Evolutionary conservation across 2,113 vertebrate species (phyloP).

Genomic region (Vanacampus margaritifer): DNA sequence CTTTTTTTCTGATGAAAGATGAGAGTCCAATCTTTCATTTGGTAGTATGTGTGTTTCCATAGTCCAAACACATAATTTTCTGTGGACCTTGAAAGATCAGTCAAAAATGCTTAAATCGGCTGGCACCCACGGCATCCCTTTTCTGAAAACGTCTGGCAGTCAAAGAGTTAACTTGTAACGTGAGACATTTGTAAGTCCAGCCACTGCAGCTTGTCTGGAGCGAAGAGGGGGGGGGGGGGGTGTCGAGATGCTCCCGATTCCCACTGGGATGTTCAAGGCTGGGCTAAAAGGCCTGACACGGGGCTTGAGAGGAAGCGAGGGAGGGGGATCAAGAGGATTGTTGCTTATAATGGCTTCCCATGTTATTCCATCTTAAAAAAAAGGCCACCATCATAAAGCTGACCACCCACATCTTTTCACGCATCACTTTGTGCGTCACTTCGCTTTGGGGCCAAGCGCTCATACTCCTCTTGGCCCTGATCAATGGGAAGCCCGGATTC

Average conservation of each 20-base stretch:
- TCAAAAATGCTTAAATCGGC: too few species aligned
- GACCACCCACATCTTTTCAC: slow-evolving; percentile 37
- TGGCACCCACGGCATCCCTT: too few species aligned
- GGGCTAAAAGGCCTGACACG: slow-evolving; percentile 45
- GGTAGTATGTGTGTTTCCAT: too few species aligned
- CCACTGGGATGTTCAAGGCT: slow-evolving; percentile 22
- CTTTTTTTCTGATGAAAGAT: too few species aligned
- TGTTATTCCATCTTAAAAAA: slow-evolving; percentile 13
- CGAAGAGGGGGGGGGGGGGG: slow-evolving; percentile 26
- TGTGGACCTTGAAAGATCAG: too few species aligned
- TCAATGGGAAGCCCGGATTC: slow-evolving; percentile 28
- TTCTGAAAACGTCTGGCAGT: too few species aligned
- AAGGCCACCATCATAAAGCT: slow-evolving; percentile 17
- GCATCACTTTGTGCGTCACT: slow-evolving; percentile 9
- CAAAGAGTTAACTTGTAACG: neutral
- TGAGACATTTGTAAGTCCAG: neutral
- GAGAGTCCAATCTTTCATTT: too few species aligned
- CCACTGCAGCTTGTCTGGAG: neutral
- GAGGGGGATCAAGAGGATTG: slow-evolving; percentile 7
- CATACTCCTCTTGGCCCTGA: slow-evolving; percentile 16
- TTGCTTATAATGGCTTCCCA: slow-evolving; percentile 7
- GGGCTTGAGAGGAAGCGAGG: slow-evolving; percentile 11
- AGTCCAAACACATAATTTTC: too few species aligned
- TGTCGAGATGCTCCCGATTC: slow-evolving; percentile 35
- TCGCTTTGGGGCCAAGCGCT: slow-evolving; percentile 24